Base-by-base conservation (phyloP, 2,888 invertebrate genomes). In the Pilophorus perplexus region DNA sequence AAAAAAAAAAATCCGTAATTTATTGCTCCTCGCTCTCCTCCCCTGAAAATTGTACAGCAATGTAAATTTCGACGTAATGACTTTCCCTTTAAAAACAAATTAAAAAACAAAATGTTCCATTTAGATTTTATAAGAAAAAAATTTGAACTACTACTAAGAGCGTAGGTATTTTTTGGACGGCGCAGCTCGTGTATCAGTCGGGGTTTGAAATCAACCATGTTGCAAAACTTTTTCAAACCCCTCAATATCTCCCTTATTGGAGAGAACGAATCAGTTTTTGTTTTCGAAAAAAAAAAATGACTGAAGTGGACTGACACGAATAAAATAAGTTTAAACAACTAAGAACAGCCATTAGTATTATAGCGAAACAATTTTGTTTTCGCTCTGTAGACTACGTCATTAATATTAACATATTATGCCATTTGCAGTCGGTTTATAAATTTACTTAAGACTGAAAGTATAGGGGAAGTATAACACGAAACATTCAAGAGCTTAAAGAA, bases 381-480 rank as follows among this genome's bases (percentile, higher is more conserved):
- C 6, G 23, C 25, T 4, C n/a, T 46, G 22, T 54, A 54, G n/a
- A 54, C 18, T 46, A 54, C 10, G 16, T 68, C 68, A 68, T 66
- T 68, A 68, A 64, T 68, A 68, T 68, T 68, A 68, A 68, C 68
- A 68, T 68, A 52, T 68, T 66, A 66, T 68, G 68, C 68, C 68
- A 68, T 60, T 54, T 42, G 16, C 28, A 27, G 23, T 42, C 25
- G 25, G 25, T 46, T 4, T 23, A 46, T 12, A 25, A 46, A 23
- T 3, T 38, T n/a, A 38, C 6, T 27, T 62, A 68, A 68, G 68
- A 68, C 68, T 68, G 68, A 68, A 40, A 23, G 28, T 18, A 16
- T 65, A 59, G 59, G 16, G 22, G 23, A 37, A 18, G n/a, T n/a
- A 20, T 33, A 27, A 55, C 33, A 22, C n/a, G 28, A n/a, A 33